phyloP scores from a whole-genome alignment of 1,140 invertebrate genomes.

The Macrotrachela quadricornifera region DNA sequence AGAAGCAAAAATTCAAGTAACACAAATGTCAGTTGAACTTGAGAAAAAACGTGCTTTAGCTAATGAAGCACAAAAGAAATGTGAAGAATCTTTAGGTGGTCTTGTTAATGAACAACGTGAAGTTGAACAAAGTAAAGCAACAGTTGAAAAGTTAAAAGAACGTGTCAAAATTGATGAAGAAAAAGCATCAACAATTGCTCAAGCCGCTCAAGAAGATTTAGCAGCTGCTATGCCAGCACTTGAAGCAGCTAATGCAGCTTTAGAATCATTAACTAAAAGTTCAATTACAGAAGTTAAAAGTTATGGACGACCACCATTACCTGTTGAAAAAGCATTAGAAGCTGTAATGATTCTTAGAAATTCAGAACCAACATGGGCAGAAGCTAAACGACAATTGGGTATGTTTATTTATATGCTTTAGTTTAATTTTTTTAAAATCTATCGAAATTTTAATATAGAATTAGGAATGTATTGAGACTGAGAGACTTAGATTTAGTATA shows the following conservation, averaged over 20 bases:
- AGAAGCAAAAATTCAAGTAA: constrained; percentile 44
- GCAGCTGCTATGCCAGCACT: constrained; percentile 59
- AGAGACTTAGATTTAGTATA: background rate
- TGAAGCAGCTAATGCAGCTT: constrained; percentile 53
- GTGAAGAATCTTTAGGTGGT: constrained; percentile 48
- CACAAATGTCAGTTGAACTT: constrained; percentile 51
- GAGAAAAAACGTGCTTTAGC: constrained; percentile 51
- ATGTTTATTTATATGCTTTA: constrained; percentile 38
- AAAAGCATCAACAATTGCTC: constrained; percentile 42
- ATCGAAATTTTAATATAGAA: background rate
- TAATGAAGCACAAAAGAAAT: constrained; percentile 44
- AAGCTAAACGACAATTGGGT: constrained; percentile 60
- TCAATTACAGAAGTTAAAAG: constrained; percentile 67
- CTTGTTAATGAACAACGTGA: constrained; percentile 53
- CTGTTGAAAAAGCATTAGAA: constrained; percentile 68
- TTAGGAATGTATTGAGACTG: background rate
- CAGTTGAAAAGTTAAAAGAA: background rate
- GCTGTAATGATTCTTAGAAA: constrained; percentile 60
- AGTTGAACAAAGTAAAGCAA: constrained; percentile 38
- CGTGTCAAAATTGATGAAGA: constrained; percentile 48
- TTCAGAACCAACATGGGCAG: constrained; percentile 55
- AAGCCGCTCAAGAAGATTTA: constrained; percentile 52
- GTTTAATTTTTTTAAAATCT: background rate
- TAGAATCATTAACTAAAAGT: constrained; percentile 61
- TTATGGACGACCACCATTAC: constrained; percentile 53